Evolutionary conservation across 2,797 vertebrate genomes (phyloP).

Genomic region (Taenioides sp.): DNA sequence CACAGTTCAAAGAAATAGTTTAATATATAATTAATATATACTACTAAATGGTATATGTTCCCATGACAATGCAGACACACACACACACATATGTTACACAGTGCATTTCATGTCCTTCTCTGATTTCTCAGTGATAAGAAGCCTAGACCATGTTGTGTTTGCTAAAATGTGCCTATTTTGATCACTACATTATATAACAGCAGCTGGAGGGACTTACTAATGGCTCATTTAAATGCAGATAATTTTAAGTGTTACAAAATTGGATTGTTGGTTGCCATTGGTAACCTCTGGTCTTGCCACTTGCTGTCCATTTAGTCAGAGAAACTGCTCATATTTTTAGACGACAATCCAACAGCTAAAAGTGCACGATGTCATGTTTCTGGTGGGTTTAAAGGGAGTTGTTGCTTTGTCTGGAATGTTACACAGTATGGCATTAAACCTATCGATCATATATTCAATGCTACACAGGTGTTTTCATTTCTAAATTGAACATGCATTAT

Average conservation of each 20-base stretch:
- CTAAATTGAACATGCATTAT: not conserved
- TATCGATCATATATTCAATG: not conserved
- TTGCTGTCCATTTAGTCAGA: constrained; percentile 58
- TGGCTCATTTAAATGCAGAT: constrained; percentile 34
- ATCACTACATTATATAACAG: constrained; percentile 14
- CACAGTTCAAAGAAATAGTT: no score
- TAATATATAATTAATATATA: no score
- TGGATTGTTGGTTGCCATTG: constrained; percentile 59
- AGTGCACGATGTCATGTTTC: not conserved
- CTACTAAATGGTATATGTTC: no score
- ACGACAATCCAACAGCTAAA: not conserved
- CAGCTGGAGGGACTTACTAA: constrained; percentile 15
- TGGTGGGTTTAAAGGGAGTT: no score
- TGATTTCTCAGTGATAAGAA: no score
- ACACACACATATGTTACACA: constrained; percentile 49
- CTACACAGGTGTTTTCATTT: not conserved
- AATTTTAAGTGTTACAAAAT: constrained; percentile 26
- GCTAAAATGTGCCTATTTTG: not conserved
- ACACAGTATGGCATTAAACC: not conserved
- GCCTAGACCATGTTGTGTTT: not conserved
- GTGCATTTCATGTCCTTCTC: constrained; percentile 48
- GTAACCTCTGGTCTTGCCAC: constrained; percentile 51
- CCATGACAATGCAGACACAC: no score
- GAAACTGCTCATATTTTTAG: constrained; percentile 49
- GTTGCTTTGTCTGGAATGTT: not conserved